Base-by-base conservation (phyloP, 2,888 invertebrate genomes). In the Acanthopleura granulata region DNA sequence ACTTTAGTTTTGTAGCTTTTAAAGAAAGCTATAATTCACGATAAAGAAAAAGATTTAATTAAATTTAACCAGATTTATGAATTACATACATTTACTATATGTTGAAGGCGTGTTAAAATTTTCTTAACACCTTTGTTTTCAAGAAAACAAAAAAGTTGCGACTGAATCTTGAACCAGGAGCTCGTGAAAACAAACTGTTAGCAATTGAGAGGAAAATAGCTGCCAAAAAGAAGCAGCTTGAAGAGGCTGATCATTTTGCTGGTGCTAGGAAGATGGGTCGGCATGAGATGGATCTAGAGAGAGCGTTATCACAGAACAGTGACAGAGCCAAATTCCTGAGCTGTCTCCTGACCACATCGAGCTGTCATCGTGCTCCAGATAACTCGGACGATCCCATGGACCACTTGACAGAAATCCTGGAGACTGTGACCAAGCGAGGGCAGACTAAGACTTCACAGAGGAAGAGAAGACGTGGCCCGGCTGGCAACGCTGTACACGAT, bases 201-300 rank as follows among this genome's bases (percentile, higher is more conserved):
- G 84, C 81, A 62, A 87, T 89, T 57, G 80, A 88, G n/a, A 77
- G 76, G 51, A 87, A 87, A 80, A 87, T 89, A 30, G 76, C 78
- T 6, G 75, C 79, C 22, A 86, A 85, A 71, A 78, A 81, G 72
- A 62, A 77, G n/a, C 61, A 62, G 9, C 75, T 86, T 22, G 62
- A 72, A 12, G 78, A 80, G 22, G 81, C 83, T 16, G 84, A 86
- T 72, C 78, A 76, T 22, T 85, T 87, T 74, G 77, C 81, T 30
- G 85, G 85, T 16, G 76, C 75, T 6, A 73, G 76, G 69, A 62
- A 79, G 51, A 74, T 84, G 75, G 76, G 81, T 27, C 79, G 88
- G 22, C 88, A 87, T 78, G 85, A 85, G 72, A 84, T 87, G 84
- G 87, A 88, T 11, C 75, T 89, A 29, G 87, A 88, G 77, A 83